Evolutionary conservation across 37 sponge, comb jelly and placozoan genomes (phyloP).

Genomic region (Cliona cf. orientalis): DNA sequence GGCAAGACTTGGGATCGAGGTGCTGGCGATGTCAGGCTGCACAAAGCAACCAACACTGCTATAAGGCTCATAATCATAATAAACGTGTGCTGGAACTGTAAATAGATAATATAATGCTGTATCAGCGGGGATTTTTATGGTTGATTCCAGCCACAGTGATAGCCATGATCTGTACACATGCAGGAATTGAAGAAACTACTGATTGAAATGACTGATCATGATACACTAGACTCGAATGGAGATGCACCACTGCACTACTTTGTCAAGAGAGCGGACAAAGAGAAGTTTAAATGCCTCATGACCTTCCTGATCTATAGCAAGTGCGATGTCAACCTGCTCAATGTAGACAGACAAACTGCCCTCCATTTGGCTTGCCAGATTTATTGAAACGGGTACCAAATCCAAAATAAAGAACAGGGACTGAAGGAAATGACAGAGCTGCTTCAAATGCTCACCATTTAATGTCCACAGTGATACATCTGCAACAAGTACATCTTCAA

Average conservation of each 20-base stretch:
- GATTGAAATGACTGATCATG: not conserved
- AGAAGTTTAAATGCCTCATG: constrained; percentile 24
- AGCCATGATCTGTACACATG: not conserved
- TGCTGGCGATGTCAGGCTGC: not conserved
- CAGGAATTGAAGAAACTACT: constrained; percentile 1
- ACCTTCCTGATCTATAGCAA: constrained; percentile 17
- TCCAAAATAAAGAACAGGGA: too few species aligned
- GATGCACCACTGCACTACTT: constrained; percentile 21
- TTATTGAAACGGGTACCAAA: too few species aligned
- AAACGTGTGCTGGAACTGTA: not conserved
- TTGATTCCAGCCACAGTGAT: not conserved
- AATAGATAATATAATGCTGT: not conserved
- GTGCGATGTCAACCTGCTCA: not conserved
- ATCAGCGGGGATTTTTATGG: not conserved
- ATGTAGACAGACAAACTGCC: not conserved
- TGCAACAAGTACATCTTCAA: too few species aligned
- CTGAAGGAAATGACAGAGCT: too few species aligned
- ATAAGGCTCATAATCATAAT: not conserved
- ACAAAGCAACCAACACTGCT: not conserved
- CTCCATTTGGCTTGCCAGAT: constrained; percentile 17
- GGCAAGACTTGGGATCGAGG: not conserved
- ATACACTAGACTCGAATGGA: constrained; percentile 4
- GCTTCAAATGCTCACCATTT: too few species aligned
- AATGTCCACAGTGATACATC: too few species aligned
- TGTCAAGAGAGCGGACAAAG: constrained; percentile 29